Conservation (phyloP, 2,797 vertebrate genomes). For the Aeoliscus strigatus region DNA sequence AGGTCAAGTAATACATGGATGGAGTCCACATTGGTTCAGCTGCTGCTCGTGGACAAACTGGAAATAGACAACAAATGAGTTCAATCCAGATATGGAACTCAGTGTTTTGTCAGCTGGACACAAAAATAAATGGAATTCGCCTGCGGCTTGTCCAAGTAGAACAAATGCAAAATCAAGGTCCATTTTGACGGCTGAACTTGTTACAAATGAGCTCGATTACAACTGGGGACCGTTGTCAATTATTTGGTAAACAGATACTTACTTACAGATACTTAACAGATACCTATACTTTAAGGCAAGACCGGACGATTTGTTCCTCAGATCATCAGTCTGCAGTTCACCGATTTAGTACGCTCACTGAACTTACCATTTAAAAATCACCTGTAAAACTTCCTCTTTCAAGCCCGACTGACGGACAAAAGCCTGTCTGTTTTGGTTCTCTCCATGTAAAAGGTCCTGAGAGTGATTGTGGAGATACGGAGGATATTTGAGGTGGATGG, state of each 20-base stretch:
- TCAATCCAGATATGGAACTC: constrained; percentile 21
- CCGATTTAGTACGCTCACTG: too few relatives aligned
- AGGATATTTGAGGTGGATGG: constrained; percentile 29
- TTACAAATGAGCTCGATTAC: background rate
- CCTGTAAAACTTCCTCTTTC: background rate
- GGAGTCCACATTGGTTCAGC: constrained; percentile 34
- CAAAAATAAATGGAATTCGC: constrained; percentile 4
- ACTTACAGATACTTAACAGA: too few relatives aligned
- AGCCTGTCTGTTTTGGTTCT: constrained; percentile 11
- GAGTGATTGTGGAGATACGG: constrained; percentile 53
- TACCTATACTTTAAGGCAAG: too few relatives aligned
- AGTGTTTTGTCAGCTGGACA: constrained; percentile 30
- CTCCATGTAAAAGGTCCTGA: constrained; percentile 30
- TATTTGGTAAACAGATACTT: too few relatives aligned
- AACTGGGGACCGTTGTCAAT: too few relatives aligned
- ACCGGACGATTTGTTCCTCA: too few relatives aligned
- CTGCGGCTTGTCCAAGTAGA: too few relatives aligned
- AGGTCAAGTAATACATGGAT: constrained; percentile 33
- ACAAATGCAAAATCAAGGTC: too few relatives aligned
- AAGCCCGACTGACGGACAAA: constrained; percentile 13
- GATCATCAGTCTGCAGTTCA: too few relatives aligned
- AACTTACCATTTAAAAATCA: too few relatives aligned
- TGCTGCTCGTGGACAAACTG: constrained; percentile 21
- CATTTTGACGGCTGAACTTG: too few relatives aligned
- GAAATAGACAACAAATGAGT: constrained; percentile 27